Evolutionary conservation across 2,888 invertebrate species (phyloP), one percentile per base, ranked within the genome.

Genomic region (Eudemis profundana): DNA sequence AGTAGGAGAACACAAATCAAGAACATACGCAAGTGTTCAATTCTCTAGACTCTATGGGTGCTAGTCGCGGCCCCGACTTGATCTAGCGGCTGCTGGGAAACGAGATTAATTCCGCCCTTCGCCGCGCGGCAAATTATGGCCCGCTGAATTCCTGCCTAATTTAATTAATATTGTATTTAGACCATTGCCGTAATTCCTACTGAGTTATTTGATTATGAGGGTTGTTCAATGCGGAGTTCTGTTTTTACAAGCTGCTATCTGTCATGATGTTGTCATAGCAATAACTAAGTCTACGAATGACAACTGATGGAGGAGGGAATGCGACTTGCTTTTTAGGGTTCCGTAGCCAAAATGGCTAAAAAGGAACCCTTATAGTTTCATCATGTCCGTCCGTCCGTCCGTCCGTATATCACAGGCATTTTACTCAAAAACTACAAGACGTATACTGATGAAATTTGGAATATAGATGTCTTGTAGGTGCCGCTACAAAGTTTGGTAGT

Each of bases 161-260:
- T 57, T 57, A 46, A 44, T 57, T 46, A 33, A 44, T 44, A 57
- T 46, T 19, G 46, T 21, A 44, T 21, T 59, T 29, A 19, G 10
- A 47, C 17, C 23, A 36, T 38, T 21, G 46, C 46, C 46, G 21
- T 46, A 21, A 46, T n/a, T 46, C 21, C 21, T 4, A 10, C 21
- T 15, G 53, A 53, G 8, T 38, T 53, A 38, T 38, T 53, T 40
- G n/a, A 36, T 46, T 12, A 46, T 21, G 19, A 44, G 19, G 33
- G 21, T 44, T 10, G 44, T 3, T 10, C 17, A 12, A 12, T 21
- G 44, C 5, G 8, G 8, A 8, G 44, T 12, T 21, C 12, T 10
- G 21, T 44, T 44, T 44, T 19, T 44, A 17, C 10, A 15, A 15
- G 4, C 12, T 19, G 10, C 19, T 10, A 10, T 46, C 4, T 21